phyloP scores from a whole-genome alignment of 2,797 vertebrate genomes.

The Acanthornis magna region DNA sequence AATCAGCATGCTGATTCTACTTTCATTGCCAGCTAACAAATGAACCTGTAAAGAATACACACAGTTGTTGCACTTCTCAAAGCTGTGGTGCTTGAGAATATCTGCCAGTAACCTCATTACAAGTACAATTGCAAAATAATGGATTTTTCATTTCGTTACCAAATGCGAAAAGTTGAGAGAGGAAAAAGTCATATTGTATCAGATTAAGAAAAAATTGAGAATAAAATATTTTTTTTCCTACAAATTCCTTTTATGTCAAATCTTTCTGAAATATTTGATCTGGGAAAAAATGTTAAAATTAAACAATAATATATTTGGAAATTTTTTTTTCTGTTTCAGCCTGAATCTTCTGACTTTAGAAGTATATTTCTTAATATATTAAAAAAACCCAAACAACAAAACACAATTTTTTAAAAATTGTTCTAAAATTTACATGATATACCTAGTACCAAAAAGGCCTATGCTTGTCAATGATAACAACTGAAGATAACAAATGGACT shows the following conservation, averaged over 20 bases:
- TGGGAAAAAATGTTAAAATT: background rate
- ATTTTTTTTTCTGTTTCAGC: background rate
- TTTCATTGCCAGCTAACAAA: background rate
- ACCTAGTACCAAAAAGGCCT: background rate
- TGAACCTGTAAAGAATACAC: background rate
- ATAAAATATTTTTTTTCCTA: background rate
- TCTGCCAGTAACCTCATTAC: background rate
- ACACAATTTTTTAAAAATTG: background rate
- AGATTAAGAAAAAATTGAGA: background rate
- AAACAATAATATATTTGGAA: background rate
- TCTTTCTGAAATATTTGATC: background rate
- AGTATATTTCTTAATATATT: background rate
- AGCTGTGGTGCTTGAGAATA: background rate
- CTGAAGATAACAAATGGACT: background rate
- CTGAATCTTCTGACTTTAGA: background rate
- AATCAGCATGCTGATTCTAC: background rate
- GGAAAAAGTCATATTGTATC: background rate
- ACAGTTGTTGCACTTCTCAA: background rate
- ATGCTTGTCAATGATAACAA: background rate
- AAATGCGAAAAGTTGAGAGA: background rate
- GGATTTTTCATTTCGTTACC: background rate
- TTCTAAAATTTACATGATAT: background rate
- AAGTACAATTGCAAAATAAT: background rate
- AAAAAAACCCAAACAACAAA: background rate
- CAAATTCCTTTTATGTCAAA: background rate